Conservation (phyloP, 2,797 vertebrate species). For the Xiphorhynchus erythropygius region DNA sequence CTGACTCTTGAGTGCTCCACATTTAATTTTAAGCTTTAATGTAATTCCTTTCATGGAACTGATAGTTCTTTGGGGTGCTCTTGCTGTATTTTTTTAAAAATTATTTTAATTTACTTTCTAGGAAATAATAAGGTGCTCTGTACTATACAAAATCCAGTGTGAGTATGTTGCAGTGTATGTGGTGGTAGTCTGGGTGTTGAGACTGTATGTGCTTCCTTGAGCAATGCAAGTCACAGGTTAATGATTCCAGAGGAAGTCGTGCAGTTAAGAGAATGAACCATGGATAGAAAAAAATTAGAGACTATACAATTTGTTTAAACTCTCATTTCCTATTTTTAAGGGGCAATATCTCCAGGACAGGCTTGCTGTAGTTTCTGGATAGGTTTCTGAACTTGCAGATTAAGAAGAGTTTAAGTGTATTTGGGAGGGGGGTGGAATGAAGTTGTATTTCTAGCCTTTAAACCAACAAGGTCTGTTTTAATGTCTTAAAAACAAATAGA, state of each 20-base stretch:
- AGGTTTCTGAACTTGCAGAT: neutral
- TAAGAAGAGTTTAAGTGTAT: neutral
- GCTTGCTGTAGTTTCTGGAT: neutral
- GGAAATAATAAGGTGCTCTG: neutral
- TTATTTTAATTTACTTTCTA: neutral
- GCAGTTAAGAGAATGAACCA: neutral
- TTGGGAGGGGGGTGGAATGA: neutral
- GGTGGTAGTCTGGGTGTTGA: neutral
- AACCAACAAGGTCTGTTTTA: neutral
- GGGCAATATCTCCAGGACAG: neutral
- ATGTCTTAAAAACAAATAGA: neutral
- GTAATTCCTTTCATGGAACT: neutral
- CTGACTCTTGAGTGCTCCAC: neutral
- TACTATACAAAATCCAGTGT: rapidly evolving
- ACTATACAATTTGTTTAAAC: neutral
- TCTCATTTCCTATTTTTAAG: neutral
- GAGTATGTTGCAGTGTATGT: neutral
- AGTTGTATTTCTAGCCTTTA: neutral
- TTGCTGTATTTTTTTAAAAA: neutral
- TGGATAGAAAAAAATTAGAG: neutral
- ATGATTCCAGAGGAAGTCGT: neutral
- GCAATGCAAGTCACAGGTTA: neutral
- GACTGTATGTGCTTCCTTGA: neutral
- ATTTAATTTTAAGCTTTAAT: neutral
- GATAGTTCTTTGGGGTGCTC: neutral